Conservation (phyloP, 1,140 invertebrate genomes). For the Tetramorium simillimum region DNA sequence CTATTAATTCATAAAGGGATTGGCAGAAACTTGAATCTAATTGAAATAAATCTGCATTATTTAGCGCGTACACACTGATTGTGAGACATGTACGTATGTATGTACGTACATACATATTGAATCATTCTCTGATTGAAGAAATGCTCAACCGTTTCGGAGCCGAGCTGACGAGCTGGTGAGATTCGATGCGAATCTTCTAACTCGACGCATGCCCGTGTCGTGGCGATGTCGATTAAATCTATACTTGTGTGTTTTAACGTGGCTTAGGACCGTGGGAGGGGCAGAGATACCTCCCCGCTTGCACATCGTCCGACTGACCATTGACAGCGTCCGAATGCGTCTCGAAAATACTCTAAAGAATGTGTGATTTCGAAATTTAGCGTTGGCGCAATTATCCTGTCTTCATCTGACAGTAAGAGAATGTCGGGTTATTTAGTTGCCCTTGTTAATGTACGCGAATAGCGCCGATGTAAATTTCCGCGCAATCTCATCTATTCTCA, state of each 20-base stretch:
- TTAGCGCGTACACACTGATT: neutral
- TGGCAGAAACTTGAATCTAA: neutral
- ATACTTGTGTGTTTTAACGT: conserved; percentile 30
- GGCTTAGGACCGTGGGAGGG: conserved; percentile 7
- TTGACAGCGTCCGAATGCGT: neutral
- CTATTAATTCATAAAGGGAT: neutral
- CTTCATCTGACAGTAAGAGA: too few relatives aligned
- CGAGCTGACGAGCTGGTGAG: conserved; percentile 3
- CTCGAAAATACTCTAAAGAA: neutral
- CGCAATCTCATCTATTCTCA: too few relatives aligned
- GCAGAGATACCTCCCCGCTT: too few relatives aligned
- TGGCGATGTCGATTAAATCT: conserved; percentile 50
- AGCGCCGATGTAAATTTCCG: neutral
- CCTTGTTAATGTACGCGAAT: neutral
- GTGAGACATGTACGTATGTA: too few relatives aligned
- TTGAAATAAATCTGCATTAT: neutral
- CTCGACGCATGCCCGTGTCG: neutral
- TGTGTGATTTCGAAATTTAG: too few relatives aligned
- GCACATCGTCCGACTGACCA: neutral
- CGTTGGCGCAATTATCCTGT: too few relatives aligned
- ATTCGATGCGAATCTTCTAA: conserved; percentile 40
- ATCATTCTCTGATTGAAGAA: conserved; percentile 21
- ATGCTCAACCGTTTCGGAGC: conserved; percentile 12
- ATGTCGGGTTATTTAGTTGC: neutral
- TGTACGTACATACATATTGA: neutral